Evolutionary conservation across 1,140 invertebrate species (phyloP), one percentile per base, ranked within the genome.

Genomic region (Aleiodes sp.): DNA sequence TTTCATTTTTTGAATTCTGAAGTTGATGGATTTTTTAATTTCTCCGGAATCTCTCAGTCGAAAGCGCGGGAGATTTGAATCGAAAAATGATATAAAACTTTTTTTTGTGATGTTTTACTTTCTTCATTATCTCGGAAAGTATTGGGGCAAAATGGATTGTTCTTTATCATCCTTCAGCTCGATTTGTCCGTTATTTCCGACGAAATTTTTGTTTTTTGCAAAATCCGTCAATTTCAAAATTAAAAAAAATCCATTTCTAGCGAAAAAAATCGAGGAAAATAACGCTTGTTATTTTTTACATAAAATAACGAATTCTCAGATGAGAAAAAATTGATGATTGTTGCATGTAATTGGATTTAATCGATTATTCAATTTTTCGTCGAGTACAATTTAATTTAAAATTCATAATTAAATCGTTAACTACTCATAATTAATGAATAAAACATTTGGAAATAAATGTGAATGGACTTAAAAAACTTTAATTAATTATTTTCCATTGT

Each of bases 131-230:
- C n/a, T n/a, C n/a, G n/a, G n/a, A n/a, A n/a, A n/a, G n/a, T n/a
- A n/a, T n/a, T n/a, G n/a, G n/a, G n/a, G n/a, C n/a, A n/a, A n/a
- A n/a, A n/a, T n/a, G n/a, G n/a, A n/a, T n/a, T n/a, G n/a, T n/a
- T n/a, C n/a, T n/a, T n/a, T n/a, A n/a, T n/a, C n/a, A n/a, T n/a
- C n/a, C n/a, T n/a, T n/a, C n/a, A n/a, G n/a, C n/a, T n/a, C n/a
- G n/a, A n/a, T n/a, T n/a, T n/a, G n/a, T n/a, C n/a, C n/a, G n/a
- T n/a, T n/a, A n/a, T n/a, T 8, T 9, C 16, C 41, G n/a, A 43
- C 41, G 26, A 56, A 56, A 56, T 56, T 56, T 56, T 26, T 8
- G 4, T 43, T 24, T 56, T 56, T 56, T 56, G n/a, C n/a, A n/a
- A n/a, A n/a, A n/a, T n/a, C n/a, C n/a, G n/a, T n/a, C n/a, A n/a